These are phyloP conservation scores for Synanceia verrucosa DNA, from an alignment of 2,797 vertebrate species.

Conservation along the genomic window DNA sequence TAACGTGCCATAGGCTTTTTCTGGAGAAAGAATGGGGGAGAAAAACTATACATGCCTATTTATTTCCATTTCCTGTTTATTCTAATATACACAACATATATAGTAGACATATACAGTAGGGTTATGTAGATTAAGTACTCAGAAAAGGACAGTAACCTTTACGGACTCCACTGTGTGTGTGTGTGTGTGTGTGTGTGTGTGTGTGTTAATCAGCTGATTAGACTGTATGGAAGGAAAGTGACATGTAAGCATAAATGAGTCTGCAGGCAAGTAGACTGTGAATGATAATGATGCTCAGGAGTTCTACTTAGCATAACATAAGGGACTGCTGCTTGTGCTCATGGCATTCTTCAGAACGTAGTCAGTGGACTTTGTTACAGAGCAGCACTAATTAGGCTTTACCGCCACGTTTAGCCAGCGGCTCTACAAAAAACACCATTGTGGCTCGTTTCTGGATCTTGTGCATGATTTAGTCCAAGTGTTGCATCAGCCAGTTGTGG, in stretches of 20 bases:
- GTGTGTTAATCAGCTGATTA: constrained; percentile 77
- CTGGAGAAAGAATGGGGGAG: constrained; percentile 19
- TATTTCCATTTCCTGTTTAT: constrained; percentile 67
- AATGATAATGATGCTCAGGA: constrained; percentile 82
- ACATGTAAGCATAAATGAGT: constrained; percentile 82
- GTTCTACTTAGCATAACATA: constrained; percentile 83
- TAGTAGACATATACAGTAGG: no score
- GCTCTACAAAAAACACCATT: constrained; percentile 73
- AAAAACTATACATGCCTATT: constrained; percentile 44
- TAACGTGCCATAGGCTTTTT: constrained; percentile 31
- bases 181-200: constrained; percentile 16
- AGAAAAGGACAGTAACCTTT: constrained; percentile 70
- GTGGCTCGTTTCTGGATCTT: constrained; percentile 68
- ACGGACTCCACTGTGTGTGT: constrained; percentile 42
- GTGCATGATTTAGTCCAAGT: constrained; percentile 61
- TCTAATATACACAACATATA: constrained; percentile 24
- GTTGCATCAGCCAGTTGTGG: constrained; percentile 70
- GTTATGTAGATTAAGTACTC: constrained; percentile 48
- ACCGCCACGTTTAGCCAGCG: constrained; percentile 73
- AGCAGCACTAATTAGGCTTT: constrained; percentile 80
- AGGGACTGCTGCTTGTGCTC: constrained; percentile 73
- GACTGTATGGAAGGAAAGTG: constrained; percentile 75
- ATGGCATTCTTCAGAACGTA: constrained; percentile 72
- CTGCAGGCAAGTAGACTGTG: constrained; percentile 77
- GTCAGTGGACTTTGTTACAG: constrained; percentile 78